A percentile compares a stretch with the other conserved stretches of the same genome.
These are phyloP conservation scores for Neoaliturus tenellus DNA, from an alignment of 2,888 invertebrate genomes.

Conservation along the genomic window DNA sequence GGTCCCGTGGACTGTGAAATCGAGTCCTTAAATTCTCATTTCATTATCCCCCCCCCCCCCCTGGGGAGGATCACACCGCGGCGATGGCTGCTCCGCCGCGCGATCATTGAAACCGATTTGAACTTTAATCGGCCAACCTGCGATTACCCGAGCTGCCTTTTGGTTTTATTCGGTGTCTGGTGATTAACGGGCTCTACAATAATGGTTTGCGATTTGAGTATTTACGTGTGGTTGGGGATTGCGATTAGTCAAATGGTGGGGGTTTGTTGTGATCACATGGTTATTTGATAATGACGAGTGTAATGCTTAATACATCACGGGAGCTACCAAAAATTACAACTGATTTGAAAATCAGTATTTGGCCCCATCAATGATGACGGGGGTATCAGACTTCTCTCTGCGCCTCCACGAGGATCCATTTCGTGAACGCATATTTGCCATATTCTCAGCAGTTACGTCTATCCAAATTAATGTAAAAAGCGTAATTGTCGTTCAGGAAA, in stretches of 20 bases:
- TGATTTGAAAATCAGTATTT: too few relatives aligned
- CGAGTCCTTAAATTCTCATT: slow-evolving; percentile 55
- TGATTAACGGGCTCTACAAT: background rate
- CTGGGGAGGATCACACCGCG: background rate
- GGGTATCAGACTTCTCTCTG: too few relatives aligned
- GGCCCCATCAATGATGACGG: too few relatives aligned
- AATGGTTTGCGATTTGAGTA: background rate
- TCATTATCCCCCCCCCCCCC: slow-evolving; percentile 33
- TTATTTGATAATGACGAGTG: too few relatives aligned
- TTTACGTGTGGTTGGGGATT: background rate
- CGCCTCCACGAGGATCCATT: too few relatives aligned
- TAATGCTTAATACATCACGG: too few relatives aligned
- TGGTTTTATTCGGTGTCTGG: background rate
- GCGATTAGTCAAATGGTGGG: background rate
- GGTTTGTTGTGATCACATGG: too few relatives aligned
- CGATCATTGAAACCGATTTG: slow-evolving; percentile 15
- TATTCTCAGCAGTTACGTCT: too few relatives aligned
- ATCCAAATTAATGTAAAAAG: too few relatives aligned
- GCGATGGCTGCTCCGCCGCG: background rate
- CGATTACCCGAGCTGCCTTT: background rate
- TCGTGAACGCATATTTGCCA: too few relatives aligned
- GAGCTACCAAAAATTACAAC: too few relatives aligned
- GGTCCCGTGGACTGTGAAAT: slow-evolving; percentile 56
- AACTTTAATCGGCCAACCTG: slow-evolving; percentile 32
- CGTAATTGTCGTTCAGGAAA: too few relatives aligned